Conservation (phyloP, 2,113 vertebrate genomes). For the zebrafish (Danio rerio) region DNA sequence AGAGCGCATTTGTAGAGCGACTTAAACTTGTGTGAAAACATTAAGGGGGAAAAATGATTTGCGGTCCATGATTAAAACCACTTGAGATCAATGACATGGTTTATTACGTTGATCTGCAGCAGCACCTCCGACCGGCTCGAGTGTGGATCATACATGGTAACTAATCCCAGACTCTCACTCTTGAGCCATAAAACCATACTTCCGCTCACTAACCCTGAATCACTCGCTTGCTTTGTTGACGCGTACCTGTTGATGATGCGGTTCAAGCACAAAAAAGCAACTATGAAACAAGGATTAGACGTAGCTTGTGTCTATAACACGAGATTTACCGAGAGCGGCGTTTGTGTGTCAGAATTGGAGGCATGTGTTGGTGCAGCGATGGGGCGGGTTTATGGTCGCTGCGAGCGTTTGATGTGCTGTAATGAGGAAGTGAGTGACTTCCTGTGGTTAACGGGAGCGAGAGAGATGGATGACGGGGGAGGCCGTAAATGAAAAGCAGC, state of each 20-base stretch:
- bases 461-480: conserved; percentile 30
- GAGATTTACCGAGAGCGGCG: conserved; percentile 41
- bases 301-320: conserved; percentile 32
- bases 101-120: conserved; percentile 45
- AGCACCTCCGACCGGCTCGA: conserved; percentile 18
- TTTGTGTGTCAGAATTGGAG: conserved; percentile 80
- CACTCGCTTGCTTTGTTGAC: conserved; percentile 49
- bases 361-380: conserved; percentile 85
- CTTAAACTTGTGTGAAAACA: conserved; percentile 8
- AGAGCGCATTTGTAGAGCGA: conserved; percentile 17
- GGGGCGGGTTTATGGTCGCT: conserved; percentile 86
- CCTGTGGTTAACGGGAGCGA: conserved; percentile 69
- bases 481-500: conserved; percentile 60
- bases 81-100: conserved; percentile 52
- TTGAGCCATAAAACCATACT: conserved; percentile 63
- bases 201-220: conserved; percentile 58
- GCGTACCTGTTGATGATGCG: background rate
- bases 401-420: conserved; percentile 86
- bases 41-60: conserved; percentile 34
- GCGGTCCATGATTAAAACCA: conserved; percentile 37
- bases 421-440: conserved; percentile 92
- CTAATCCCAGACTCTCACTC: conserved; percentile 53
- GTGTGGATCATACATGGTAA: conserved; percentile 42
- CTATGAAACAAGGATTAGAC: conserved; percentile 31
- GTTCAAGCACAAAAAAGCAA: background rate